Evolutionary conservation across 2,113 vertebrate species (phyloP).

Genomic region (Psettodes erumei): DNA sequence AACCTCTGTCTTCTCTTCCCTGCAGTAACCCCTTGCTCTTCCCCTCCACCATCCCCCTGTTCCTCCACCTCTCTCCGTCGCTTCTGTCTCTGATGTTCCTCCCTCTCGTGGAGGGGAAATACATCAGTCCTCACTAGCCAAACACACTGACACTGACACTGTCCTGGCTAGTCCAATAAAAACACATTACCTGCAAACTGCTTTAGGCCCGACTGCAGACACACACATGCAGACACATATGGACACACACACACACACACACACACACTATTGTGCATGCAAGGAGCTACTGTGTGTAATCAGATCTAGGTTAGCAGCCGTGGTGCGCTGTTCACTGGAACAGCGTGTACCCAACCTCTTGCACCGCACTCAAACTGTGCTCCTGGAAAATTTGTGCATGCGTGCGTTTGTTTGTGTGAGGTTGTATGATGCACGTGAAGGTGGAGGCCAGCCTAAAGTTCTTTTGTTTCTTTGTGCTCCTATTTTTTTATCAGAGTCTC

Average conservation of each 20-base stretch:
- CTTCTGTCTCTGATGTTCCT: constrained; percentile 45
- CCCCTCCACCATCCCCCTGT: constrained; percentile 19
- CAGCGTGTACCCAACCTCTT: constrained; percentile 63
- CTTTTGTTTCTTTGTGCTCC: constrained; percentile 3
- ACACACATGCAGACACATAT: background rate
- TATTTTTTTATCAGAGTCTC: no score
- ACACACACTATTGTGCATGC: constrained; percentile 11
- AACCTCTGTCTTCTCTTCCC: constrained; percentile 69
- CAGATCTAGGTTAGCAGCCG: constrained; percentile 72
- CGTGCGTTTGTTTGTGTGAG: constrained; percentile 14
- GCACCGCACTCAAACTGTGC: constrained; percentile 39
- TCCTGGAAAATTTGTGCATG: constrained; percentile 28
- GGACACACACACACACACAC: background rate
- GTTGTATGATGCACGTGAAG: constrained; percentile 14
- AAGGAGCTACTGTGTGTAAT: constrained; percentile 59
- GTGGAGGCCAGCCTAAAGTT: background rate
- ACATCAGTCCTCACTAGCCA: constrained; percentile 54
- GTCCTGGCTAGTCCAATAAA: constrained; percentile 63
- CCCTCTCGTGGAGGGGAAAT: constrained; percentile 46
- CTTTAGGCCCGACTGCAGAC: constrained; percentile 52
- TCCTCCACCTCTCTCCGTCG: constrained; percentile 1
- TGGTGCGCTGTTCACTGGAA: constrained; percentile 60
- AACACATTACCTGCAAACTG: constrained; percentile 71
- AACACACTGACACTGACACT: constrained; percentile 52
- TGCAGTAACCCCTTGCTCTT: constrained; percentile 66